Evolutionary conservation across 2,113 vertebrate genomes (phyloP).

Genomic region (Corythoichthys haematopterus): DNA sequence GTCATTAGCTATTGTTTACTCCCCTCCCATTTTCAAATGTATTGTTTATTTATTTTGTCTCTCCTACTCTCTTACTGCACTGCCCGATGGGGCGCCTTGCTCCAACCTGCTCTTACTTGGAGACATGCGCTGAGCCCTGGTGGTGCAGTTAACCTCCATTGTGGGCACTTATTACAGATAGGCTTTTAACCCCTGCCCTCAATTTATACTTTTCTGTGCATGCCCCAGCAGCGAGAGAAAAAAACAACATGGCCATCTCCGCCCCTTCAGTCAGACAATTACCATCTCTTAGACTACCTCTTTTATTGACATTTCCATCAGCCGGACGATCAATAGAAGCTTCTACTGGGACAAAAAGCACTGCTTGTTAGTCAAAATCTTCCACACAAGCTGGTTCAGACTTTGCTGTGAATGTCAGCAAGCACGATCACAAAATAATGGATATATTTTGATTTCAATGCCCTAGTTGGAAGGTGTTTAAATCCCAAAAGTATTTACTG

Average conservation of each 20-base stretch:
- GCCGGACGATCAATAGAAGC: slow-evolving; percentile 57
- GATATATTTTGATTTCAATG: slow-evolving; percentile 7
- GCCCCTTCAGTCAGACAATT: not conserved
- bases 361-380: slow-evolving; percentile 66
- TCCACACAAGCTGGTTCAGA: slow-evolving; percentile 43
- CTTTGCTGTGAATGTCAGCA: slow-evolving; percentile 18
- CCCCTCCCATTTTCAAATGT: slow-evolving; percentile 5
- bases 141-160: slow-evolving; percentile 43
- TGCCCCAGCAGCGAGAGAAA: slow-evolving; percentile 20
- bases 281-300: slow-evolving; percentile 17
- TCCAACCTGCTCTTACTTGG: slow-evolving; percentile 45
- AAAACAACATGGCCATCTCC: slow-evolving; percentile 8
- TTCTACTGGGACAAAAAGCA: slow-evolving; percentile 51
- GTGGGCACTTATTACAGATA: slow-evolving; percentile 34
- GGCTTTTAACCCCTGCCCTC: slow-evolving; percentile 26
- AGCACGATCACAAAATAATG: not conserved
- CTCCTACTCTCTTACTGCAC: slow-evolving; percentile 11
- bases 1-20: slow-evolving; percentile 42
- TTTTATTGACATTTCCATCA: slow-evolving; percentile 61
- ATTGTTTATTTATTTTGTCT: slow-evolving; percentile 42
- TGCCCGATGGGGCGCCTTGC: slow-evolving; percentile 2
- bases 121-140: slow-evolving; percentile 49
- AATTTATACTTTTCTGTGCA: slow-evolving; percentile 30
- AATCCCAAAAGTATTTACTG: not conserved
- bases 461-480: not conserved